Conservation (phyloP, 35 echinoderm and acorn worm species). For the Acanthaster planci region DNA sequence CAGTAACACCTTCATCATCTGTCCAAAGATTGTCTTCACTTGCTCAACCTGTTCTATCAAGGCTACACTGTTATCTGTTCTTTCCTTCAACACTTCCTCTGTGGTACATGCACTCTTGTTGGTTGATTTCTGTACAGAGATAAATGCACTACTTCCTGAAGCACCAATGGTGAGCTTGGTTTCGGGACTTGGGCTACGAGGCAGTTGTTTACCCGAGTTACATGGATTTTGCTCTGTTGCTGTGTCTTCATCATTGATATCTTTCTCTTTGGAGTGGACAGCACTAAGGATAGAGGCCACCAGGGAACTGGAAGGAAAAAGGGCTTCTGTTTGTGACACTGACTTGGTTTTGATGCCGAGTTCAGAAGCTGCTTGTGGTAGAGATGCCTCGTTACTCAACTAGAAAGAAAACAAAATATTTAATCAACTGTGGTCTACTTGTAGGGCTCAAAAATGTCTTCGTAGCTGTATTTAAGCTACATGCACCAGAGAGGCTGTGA, state of each 20-base stretch:
- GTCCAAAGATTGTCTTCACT: slow-evolving; percentile 4
- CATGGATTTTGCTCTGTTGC: not conserved
- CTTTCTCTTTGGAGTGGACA: slow-evolving; percentile 20
- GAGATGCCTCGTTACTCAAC: not conserved
- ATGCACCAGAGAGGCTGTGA: too few species aligned
- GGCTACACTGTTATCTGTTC: slow-evolving; percentile 13
- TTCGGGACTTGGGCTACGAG: not conserved
- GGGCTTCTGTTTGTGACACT: too few species aligned
- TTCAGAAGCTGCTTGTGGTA: not conserved
- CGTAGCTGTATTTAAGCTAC: too few species aligned
- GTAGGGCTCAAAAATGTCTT: too few species aligned
- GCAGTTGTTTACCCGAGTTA: not conserved
- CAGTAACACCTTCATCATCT: slow-evolving; percentile 26
- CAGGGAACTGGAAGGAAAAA: not conserved
- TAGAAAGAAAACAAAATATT: not conserved
- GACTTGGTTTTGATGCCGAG: not conserved
- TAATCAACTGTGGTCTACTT: too few species aligned
- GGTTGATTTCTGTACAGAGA: slow-evolving; percentile 16
- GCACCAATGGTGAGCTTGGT: slow-evolving; percentile 22
- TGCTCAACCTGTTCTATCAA: slow-evolving; percentile 39
- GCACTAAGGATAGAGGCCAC: slow-evolving; percentile 54
- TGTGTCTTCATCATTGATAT: not conserved
- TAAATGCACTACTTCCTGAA: slow-evolving; percentile 48
- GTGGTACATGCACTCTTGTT: not conserved
- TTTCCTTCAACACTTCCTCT: not conserved